A percentile compares a stretch with the other conserved stretches of the same genome.
phyloP scores from a whole-genome alignment of 2,888 invertebrate genomes.

The Eubasilissa splendida region DNA sequence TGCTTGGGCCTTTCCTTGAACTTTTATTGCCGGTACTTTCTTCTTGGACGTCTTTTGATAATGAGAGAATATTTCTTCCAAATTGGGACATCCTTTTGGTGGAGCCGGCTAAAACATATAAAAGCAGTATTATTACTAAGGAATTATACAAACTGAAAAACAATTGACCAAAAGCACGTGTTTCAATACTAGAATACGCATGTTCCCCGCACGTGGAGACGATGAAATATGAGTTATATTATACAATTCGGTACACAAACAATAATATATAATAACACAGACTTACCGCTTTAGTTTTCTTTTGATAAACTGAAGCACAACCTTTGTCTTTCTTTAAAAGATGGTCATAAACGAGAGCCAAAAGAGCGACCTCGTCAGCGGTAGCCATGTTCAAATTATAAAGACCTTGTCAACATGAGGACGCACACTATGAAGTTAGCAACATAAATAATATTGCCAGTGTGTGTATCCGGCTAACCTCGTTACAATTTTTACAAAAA shows the following conservation, averaged over 20 bases:
- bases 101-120: constrained; percentile 73
- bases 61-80: constrained; percentile 75
- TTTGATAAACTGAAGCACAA: constrained; percentile 79
- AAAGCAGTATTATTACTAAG: constrained; percentile 2
- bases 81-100: constrained; percentile 76
- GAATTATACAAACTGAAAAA: not conserved
- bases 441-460: constrained; percentile 2
- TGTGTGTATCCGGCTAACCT: constrained; percentile 1
- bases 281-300: constrained; percentile 85
- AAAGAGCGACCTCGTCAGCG: constrained; percentile 33
- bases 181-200: constrained; percentile 15
- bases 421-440: constrained; percentile 14
- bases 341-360: constrained; percentile 77
- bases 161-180: constrained; percentile 36
- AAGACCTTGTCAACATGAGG: constrained; percentile 41
- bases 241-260: not conserved
- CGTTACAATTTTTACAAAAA: not conserved
- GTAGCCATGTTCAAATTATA: constrained; percentile 51
- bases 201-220: constrained; percentile 34
- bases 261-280: not conserved
- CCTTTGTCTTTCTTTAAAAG: constrained; percentile 76
- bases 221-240: constrained; percentile 5
- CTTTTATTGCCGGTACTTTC: constrained; percentile 65
- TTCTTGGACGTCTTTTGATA: constrained; percentile 71
- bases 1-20: constrained; percentile 61